Evolutionary conservation across 2,797 vertebrate genomes (phyloP).

Genomic region (Poeciliopsis infans): DNA sequence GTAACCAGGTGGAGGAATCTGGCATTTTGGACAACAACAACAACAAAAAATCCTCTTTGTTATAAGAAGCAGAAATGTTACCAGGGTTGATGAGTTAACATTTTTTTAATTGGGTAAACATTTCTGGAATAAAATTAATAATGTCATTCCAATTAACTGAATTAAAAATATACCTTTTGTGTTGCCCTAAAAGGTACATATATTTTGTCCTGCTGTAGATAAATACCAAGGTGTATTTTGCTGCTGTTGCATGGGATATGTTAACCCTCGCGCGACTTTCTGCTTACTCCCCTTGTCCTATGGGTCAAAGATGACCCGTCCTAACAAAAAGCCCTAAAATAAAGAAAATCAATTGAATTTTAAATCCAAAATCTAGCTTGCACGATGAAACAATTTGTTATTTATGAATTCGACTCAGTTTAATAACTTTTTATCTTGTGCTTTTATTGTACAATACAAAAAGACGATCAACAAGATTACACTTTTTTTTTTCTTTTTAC

Average conservation of each 20-base stretch:
- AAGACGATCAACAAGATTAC: no score
- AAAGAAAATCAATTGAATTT: no score
- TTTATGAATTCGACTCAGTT: no score
- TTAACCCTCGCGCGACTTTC: no score
- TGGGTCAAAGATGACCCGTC: no score
- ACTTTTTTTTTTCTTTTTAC: no score
- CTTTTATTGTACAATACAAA: no score
- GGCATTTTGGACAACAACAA: constrained; percentile 21
- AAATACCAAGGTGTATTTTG: not conserved
- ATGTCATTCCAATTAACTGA: not conserved
- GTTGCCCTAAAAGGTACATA: not conserved
- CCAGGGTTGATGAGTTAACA: not conserved
- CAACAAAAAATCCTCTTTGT: constrained; percentile 15
- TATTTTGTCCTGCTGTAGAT: not conserved
- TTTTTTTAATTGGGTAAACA: constrained; percentile 1
- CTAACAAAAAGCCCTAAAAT: no score
- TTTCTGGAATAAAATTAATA: constrained; percentile 6
- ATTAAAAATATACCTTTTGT: not conserved
- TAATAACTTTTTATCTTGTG: no score
- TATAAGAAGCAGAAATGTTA: constrained; percentile 13
- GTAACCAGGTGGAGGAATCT: constrained; percentile 36
- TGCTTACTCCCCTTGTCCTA: no score
- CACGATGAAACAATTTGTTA: no score
- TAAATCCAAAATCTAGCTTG: no score
- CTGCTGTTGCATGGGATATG: not conserved